Conservation (phyloP, 2,888 invertebrate genomes). For the Fissipunctia ypsillon region DNA sequence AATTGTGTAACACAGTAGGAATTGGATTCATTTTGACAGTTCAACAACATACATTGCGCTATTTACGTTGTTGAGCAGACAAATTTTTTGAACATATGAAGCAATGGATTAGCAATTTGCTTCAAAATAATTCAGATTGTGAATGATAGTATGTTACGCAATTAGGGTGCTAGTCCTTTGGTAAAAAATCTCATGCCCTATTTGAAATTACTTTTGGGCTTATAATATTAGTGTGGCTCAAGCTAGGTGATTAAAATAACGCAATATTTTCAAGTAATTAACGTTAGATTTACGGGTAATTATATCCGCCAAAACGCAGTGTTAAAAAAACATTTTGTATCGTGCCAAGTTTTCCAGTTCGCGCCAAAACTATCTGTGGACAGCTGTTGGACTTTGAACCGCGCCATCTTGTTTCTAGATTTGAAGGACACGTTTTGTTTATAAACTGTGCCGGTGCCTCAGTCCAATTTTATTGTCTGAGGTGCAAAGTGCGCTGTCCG, state of each 20-base stretch:
- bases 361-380: constrained; percentile 50
- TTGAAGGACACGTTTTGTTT: constrained; percentile 62
- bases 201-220: not conserved
- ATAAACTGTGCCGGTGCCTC: constrained; percentile 50
- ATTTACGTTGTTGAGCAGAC: no score
- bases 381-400: constrained; percentile 45
- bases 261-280: constrained; percentile 4
- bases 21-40: no score
- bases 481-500: constrained; percentile 54
- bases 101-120: no score
- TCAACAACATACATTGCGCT: no score
- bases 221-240: not conserved
- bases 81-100: no score
- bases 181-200: not conserved
- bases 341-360: constrained; percentile 45
- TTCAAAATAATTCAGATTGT: no score
- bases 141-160: no score
- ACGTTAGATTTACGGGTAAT: constrained; percentile 11
- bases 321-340: constrained; percentile 6
- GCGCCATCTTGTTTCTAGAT: constrained; percentile 45
- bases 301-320: constrained; percentile 22
- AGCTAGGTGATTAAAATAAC: not conserved
- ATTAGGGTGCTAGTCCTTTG: not conserved
- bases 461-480: no score
- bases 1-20: no score